Conservation (phyloP, 2,888 invertebrate species). For the Boloria selene region DNA sequence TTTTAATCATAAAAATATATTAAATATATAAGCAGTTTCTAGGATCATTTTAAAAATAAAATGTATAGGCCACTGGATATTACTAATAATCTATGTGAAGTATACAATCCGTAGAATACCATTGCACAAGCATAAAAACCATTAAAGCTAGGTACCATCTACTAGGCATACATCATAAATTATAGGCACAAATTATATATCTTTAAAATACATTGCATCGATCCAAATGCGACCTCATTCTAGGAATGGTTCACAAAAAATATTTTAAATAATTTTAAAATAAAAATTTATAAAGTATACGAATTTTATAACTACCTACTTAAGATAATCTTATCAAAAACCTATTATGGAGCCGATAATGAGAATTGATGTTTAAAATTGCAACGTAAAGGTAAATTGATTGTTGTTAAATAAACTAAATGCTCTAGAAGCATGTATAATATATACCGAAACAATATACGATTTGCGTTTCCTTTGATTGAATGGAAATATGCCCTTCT, state of each 20-base stretch:
- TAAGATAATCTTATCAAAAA: slow-evolving; percentile 18
- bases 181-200: neutral
- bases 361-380: neutral
- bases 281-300: neutral
- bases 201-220: neutral
- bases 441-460: neutral
- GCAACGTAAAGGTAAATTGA: slow-evolving; percentile 5
- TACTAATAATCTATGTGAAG: neutral
- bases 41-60: too few species aligned
- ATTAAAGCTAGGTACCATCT: neutral
- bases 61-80: neutral
- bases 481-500: slow-evolving; percentile 40
- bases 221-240: neutral
- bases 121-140: neutral
- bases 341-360: slow-evolving; percentile 20
- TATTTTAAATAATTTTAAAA: slow-evolving; percentile 1
- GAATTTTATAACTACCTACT: slow-evolving; percentile 12
- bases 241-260: slow-evolving; percentile 11
- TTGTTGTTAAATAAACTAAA: neutral
- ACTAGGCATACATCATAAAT: neutral
- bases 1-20: slow-evolving; percentile 2
- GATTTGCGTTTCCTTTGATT: neutral
- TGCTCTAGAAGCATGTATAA: neutral
- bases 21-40: neutral
- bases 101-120: neutral